Evolutionary conservation across 2,797 vertebrate genomes (phyloP), one percentile per base, ranked within the genome.

Genomic region (Buceros bicornis): DNA sequence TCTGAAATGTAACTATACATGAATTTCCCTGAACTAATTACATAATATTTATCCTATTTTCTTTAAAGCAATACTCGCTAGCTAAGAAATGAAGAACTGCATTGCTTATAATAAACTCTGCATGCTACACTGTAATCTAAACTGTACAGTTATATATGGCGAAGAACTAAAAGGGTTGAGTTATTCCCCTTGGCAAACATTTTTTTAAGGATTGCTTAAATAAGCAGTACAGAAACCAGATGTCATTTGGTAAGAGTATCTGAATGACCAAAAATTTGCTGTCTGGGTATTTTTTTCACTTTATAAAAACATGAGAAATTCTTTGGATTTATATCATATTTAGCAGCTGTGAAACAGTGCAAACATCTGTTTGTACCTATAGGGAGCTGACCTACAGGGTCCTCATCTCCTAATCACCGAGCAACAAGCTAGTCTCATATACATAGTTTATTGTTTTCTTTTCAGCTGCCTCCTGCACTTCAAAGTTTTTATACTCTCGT

Each of bases 291-390:
- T 98, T 98, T 98, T 94, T 97, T 96, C 93, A 88, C 98, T 98
- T 98, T 98, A 97, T 98, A 98, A 98, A 98, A 98, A 98, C 98
- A 98, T 96, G 97, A 98, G 98, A 98, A 98, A 98, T 98, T 99
- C 98, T 97, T 98, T 98, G 98, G 98, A 99, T 99, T 99, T 98
- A 98, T 98, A 98, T 98, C 98, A 98, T 98, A 98, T 98, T 98
- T 98, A 98, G 98, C 98, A 98, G 98, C 98, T 98, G 98, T 97
- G 97, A 98, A 98, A 98, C 98, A 98, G 98, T 96, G 97, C 98
- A 98, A 98, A 98, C 98, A 99, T 98, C 98, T 98, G 98, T 97
- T 98, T 97, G 97, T 98, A 98, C 98, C 98, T 98, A 98, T 97
- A 97, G 98, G 98, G 97, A 98, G 97, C 94, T 98, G 98, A 98